These are phyloP conservation scores for Tetragonula clypearis DNA, from an alignment of 1,140 invertebrate genomes.

Conservation along the genomic window DNA sequence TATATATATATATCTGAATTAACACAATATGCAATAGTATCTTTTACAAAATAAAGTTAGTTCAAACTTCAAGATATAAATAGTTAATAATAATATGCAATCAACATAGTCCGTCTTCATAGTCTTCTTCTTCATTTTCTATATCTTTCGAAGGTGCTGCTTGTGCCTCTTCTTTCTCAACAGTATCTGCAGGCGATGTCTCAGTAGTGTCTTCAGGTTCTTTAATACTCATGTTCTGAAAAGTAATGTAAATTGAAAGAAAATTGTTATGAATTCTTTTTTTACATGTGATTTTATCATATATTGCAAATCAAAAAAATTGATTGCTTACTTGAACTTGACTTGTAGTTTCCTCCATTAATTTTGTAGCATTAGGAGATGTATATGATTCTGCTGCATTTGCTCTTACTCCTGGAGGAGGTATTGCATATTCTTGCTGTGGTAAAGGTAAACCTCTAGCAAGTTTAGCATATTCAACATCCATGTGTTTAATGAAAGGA, in stretches of 20 bases:
- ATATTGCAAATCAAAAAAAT: not conserved
- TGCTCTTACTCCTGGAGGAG: conserved; percentile 84
- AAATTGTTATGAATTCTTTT: not conserved
- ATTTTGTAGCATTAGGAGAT: conserved; percentile 83
- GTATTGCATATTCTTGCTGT: conserved; percentile 80
- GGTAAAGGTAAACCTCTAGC: conserved; percentile 90
- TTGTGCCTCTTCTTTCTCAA: conserved; percentile 35
- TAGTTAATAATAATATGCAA: conserved; percentile 42
- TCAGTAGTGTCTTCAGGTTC: not conserved
- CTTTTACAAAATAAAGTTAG: conserved; percentile 42
- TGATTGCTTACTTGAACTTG: conserved; percentile 77
- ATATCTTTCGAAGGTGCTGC: conserved; percentile 1
- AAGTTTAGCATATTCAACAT: conserved; percentile 94
- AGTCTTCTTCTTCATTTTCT: conserved; percentile 64
- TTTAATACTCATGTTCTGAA: not conserved
- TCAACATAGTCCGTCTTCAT: conserved; percentile 72
- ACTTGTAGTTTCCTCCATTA: conserved; percentile 71
- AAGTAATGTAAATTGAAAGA: not conserved
- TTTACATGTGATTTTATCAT: not conserved
- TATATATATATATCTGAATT: conserved; percentile 6
- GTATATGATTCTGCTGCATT: conserved; percentile 89
- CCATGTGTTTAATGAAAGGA: conserved; percentile 97
- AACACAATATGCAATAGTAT: conserved; percentile 16
- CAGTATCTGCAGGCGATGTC: not conserved
- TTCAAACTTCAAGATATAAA: conserved; percentile 21